A percentile compares a stretch with the other conserved stretches of the same genome.
These are phyloP conservation scores for Elanoides forficatus DNA, from an alignment of 2,113 vertebrate species.

Conservation along the genomic window DNA sequence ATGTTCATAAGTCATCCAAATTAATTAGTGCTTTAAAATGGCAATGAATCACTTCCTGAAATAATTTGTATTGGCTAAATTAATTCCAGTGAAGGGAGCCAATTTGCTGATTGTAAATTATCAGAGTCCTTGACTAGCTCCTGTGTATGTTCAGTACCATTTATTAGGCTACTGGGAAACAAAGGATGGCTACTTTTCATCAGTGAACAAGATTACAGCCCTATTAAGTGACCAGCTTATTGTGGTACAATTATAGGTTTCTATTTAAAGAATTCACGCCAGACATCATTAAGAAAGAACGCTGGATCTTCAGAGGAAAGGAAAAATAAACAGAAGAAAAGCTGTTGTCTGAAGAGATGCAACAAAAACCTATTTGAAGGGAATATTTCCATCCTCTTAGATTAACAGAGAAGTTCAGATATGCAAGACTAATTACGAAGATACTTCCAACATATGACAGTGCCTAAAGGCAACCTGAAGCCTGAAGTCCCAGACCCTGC, in stretches of 20 bases:
- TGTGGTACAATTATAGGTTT: background rate
- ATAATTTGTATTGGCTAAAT: constrained; percentile 59
- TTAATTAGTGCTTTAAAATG: constrained; percentile 43
- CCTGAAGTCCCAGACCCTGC: background rate
- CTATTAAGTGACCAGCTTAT: background rate
- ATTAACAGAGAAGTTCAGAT: background rate
- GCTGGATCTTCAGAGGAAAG: background rate
- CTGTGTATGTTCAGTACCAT: background rate
- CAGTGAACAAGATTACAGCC: constrained; percentile 8
- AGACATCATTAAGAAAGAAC: constrained; percentile 6
- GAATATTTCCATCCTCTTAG: background rate
- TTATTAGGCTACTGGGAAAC: constrained; percentile 42
- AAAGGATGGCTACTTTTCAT: constrained; percentile 42
- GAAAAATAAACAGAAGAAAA: background rate
- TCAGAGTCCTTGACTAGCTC: constrained; percentile 4
- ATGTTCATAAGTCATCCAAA: constrained; percentile 43
- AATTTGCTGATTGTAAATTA: constrained; percentile 56
- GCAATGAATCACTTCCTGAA: constrained; percentile 58
- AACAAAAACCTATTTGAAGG: background rate
- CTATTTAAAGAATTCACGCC: constrained; percentile 26
- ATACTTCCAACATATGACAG: background rate
- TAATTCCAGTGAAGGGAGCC: constrained; percentile 48
- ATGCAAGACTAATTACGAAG: background rate
- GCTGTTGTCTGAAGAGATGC: background rate
- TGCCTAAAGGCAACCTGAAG: background rate